Conservation (phyloP, 1,140 invertebrate species). For the Phymastichus coffea region DNA sequence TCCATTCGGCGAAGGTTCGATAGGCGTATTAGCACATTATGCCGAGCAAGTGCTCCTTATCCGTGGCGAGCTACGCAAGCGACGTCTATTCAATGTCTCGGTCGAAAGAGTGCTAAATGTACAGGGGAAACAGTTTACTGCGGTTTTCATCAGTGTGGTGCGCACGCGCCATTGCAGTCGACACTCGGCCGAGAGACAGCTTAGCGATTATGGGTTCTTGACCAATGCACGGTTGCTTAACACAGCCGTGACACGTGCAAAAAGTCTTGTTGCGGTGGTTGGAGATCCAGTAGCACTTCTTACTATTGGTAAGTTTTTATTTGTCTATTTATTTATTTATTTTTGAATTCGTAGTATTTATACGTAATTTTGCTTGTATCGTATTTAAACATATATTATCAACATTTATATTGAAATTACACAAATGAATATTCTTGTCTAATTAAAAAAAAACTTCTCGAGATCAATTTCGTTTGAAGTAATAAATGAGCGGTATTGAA, state of each 20-base stretch:
- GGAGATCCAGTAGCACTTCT: slow-evolving; percentile 85
- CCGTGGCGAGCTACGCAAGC: slow-evolving; percentile 74
- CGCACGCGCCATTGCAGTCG: slow-evolving; percentile 73
- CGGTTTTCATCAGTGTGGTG: slow-evolving; percentile 83
- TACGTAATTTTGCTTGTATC: not conserved
- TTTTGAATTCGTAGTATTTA: not conserved
- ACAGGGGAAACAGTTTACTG: slow-evolving; percentile 87
- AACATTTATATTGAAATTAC: too few species aligned
- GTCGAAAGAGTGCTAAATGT: slow-evolving; percentile 87
- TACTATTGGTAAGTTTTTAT: slow-evolving; percentile 66
- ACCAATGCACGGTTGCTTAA: slow-evolving; percentile 84
- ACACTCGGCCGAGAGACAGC: slow-evolving; percentile 55
- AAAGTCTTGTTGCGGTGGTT: slow-evolving; percentile 83
- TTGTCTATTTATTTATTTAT: not conserved
- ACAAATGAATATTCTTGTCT: too few species aligned
- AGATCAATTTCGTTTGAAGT: too few species aligned
- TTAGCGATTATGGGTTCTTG: slow-evolving; percentile 81
- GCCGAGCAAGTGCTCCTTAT: slow-evolving; percentile 80
- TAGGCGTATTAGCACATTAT: slow-evolving; percentile 85
- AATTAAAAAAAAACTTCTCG: too few species aligned
- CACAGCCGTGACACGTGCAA: slow-evolving; percentile 83
- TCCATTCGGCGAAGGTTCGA: slow-evolving; percentile 70
- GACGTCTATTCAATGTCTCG: slow-evolving; percentile 72
- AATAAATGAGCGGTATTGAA: too few species aligned
- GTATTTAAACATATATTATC: too few species aligned